Evolutionary conservation across 2,888 invertebrate genomes (phyloP).

Genomic region (Latrodectus hesperus): DNA sequence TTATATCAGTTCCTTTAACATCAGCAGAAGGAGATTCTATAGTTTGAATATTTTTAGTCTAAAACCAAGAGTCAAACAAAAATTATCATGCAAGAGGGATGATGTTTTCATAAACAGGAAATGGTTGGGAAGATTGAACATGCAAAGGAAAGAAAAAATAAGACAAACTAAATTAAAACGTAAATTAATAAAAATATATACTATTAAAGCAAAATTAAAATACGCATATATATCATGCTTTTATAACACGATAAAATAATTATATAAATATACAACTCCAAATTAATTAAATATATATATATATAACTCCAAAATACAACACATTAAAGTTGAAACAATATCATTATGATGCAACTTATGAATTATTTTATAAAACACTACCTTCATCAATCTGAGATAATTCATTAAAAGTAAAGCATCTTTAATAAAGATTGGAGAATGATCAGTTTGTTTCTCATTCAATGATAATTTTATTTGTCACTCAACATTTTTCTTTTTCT

Average conservation of each 20-base stretch:
- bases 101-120: slow-evolving; percentile 42
- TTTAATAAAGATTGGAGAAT: too few relatives aligned
- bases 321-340: too few relatives aligned
- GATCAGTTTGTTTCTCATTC: too few relatives aligned
- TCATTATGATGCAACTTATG: too few relatives aligned
- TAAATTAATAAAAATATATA: slow-evolving; percentile 23
- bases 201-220: background rate
- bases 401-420: too few relatives aligned
- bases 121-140: slow-evolving; percentile 39
- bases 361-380: too few relatives aligned
- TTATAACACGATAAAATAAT: background rate
- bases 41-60: slow-evolving; percentile 43
- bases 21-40: slow-evolving; percentile 26
- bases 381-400: too few relatives aligned
- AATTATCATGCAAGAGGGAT: slow-evolving; percentile 54
- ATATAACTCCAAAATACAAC: too few relatives aligned
- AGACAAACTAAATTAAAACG: slow-evolving; percentile 55
- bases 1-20: background rate
- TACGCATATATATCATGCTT: background rate
- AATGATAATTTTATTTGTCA: too few relatives aligned
- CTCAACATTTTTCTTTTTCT: too few relatives aligned
- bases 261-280: background rate
- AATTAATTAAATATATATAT: background rate
- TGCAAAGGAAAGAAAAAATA: slow-evolving; percentile 59
- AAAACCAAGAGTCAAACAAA: slow-evolving; percentile 60